phyloP scores from a whole-genome alignment of 2,888 invertebrate genomes.

The Cyaniris semiargus region DNA sequence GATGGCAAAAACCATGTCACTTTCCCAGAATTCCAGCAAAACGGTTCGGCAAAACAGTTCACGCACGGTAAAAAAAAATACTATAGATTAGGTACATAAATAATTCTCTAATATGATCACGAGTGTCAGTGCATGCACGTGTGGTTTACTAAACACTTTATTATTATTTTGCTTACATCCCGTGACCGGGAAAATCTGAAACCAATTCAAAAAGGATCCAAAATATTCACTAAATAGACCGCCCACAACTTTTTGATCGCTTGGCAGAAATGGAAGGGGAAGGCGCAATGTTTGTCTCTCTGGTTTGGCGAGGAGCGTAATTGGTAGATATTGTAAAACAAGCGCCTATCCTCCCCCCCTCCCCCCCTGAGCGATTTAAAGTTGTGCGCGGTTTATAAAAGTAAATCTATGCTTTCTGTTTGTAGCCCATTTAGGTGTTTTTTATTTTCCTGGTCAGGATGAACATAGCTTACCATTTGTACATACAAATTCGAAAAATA shows the following conservation, averaged over 20 bases:
- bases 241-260: background rate
- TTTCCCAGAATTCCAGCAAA: constrained; percentile 94
- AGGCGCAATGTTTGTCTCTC: too few species aligned
- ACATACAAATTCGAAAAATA: constrained; percentile 4
- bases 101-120: constrained; percentile 73
- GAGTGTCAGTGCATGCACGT: constrained; percentile 79
- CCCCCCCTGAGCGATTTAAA: too few species aligned
- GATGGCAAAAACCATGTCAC: constrained; percentile 94
- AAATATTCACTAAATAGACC: background rate
- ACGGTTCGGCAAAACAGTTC: constrained; percentile 92
- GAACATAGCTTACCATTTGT: constrained; percentile 22
- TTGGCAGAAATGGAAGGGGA: background rate
- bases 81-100: constrained; percentile 84
- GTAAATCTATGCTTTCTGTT: too few species aligned
- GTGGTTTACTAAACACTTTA: constrained; percentile 52
- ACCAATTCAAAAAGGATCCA: background rate
- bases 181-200: background rate
- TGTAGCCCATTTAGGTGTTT: background rate
- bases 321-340: too few species aligned
- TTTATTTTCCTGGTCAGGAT: background rate
- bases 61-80: constrained; percentile 90
- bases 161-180: constrained; percentile 37
- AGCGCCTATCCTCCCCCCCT: too few species aligned
- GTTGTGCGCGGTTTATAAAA: too few species aligned
- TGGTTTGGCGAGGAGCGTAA: too few species aligned